Evolutionary conservation across 2,888 invertebrate genomes (phyloP).

Genomic region (Drosophila histrio): DNA sequence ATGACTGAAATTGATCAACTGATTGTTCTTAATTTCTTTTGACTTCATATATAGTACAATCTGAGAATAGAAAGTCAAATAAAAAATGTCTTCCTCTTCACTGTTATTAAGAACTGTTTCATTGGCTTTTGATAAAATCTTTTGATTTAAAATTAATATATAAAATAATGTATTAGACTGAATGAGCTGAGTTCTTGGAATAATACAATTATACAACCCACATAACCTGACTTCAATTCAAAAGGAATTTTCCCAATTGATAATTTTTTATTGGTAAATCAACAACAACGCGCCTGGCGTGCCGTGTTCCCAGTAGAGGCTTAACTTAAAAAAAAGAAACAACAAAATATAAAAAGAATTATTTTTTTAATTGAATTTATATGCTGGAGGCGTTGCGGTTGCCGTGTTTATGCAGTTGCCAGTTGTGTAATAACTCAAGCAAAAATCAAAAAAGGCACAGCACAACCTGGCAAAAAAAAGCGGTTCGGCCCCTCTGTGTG

Average conservation of each 20-base stretch:
- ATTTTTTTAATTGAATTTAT: constrained; percentile 64
- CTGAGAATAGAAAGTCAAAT: too few relatives aligned
- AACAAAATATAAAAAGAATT: constrained; percentile 16
- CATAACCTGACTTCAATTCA: not conserved
- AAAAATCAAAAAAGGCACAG: constrained; percentile 54
- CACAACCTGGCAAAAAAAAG: constrained; percentile 26
- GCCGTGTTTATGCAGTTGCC: constrained; percentile 54
- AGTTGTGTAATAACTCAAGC: constrained; percentile 67
- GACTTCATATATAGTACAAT: too few relatives aligned
- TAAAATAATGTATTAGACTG: not conserved
- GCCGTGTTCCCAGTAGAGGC: not conserved
- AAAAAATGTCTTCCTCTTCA: too few relatives aligned
- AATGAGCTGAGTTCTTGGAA: not conserved
- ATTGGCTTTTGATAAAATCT: not conserved
- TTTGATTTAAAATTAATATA: not conserved
- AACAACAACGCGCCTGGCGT: not conserved
- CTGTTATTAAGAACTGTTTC: too few relatives aligned
- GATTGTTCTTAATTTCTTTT: too few relatives aligned
- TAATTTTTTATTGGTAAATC: constrained; percentile 15
- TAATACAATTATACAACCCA: not conserved
- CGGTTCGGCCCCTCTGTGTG: constrained; percentile 5
- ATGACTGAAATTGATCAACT: too few relatives aligned
- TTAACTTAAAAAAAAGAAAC: constrained; percentile 7
- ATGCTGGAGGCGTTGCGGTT: constrained; percentile 49
- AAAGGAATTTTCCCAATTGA: constrained; percentile 13